Evolutionary conservation across 2,797 vertebrate species (phyloP), one percentile per base, ranked within the genome.

Genomic region (Ateles fusciceps): DNA sequence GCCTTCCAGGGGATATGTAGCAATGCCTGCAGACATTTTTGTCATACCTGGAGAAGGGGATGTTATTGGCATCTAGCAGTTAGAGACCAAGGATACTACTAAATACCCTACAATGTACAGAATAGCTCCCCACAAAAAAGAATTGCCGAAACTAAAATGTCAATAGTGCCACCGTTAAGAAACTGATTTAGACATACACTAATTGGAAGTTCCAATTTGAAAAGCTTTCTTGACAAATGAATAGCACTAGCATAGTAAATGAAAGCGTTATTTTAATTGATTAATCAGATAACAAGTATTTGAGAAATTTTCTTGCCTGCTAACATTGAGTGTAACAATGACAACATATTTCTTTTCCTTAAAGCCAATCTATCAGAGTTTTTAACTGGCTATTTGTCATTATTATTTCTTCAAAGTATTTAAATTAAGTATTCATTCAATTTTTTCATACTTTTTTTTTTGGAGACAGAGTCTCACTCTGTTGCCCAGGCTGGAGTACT

Each of bases 151-250:
- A 33, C 14, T 57, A 76, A 52, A 87, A 52, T 24, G 26, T 79
- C 57, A 75, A 6, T 4, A 28, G 13, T 75, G 26, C 52, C 30
- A 44, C n/a, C 71, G 6, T 14, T 50, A 61, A 87, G 21, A 55
- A 36, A 52, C 1, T 86, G 46, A 57, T 68, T 59, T 17, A 72
- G 10, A 68, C 22, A 92, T 28, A 44, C 4, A 28, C 9, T 28
- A 87, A 74, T 50, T n/a, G 78, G 4, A 95, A 39, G 22, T 52
- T 57, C 94, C 33, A 94, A 78, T 92, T 57, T 55, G 30, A 78
- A 89, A 88, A 14, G 17, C 72, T 89, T 92, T 95, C 59, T 39
- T 87, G 68, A 79, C 39, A 92, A 92, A 84, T 83, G 19, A 84
- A 86, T 68, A 36, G n/a, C 11, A 64, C 28, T 86, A 36, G 13